Percentiles rank a stretch among this genome's conserved stretches.
phyloP scores from a whole-genome alignment of 2,797 vertebrate species.

The Poeciliopsis paucimaculata region DNA sequence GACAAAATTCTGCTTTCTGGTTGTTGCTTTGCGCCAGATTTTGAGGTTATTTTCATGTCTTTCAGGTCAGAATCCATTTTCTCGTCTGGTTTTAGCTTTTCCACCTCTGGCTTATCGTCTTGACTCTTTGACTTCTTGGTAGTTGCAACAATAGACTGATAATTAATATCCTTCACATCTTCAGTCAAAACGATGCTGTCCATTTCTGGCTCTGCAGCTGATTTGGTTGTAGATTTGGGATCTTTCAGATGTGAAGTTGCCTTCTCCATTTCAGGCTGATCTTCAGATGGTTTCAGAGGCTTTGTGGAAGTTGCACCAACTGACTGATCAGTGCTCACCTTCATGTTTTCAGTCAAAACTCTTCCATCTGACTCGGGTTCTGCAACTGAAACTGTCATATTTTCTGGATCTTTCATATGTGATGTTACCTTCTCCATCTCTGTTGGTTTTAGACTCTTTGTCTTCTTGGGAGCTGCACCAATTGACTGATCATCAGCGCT shows the following conservation, averaged over 20 bases:
- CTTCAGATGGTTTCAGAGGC: conserved; percentile 21
- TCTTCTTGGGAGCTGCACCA: conserved; percentile 39
- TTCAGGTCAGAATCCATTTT: conserved; percentile 27
- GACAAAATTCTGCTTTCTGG: background rate
- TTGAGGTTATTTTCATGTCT: background rate
- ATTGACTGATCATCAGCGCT: conserved; percentile 2
- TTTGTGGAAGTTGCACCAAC: conserved; percentile 37
- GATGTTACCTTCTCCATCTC: no score
- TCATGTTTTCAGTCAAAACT: conserved; percentile 3
- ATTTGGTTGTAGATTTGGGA: background rate
- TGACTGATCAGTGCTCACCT: no score
- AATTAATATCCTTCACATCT: background rate
- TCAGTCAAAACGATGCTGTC: background rate
- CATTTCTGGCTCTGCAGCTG: conserved; percentile 8
- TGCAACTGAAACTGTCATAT: no score
- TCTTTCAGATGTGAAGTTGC: background rate
- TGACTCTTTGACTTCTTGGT: conserved; percentile 54
- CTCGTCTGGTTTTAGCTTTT: conserved; percentile 12
- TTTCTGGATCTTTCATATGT: no score
- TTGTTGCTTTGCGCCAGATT: conserved; percentile 12
- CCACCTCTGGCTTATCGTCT: conserved; percentile 23
- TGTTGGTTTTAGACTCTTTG: conserved; percentile 35
- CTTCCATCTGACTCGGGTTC: background rate
- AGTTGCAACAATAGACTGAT: conserved; percentile 11
- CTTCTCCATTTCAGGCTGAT: conserved; percentile 27